phyloP scores from a whole-genome alignment of 1,140 invertebrate genomes.

The Manduca sexta region DNA sequence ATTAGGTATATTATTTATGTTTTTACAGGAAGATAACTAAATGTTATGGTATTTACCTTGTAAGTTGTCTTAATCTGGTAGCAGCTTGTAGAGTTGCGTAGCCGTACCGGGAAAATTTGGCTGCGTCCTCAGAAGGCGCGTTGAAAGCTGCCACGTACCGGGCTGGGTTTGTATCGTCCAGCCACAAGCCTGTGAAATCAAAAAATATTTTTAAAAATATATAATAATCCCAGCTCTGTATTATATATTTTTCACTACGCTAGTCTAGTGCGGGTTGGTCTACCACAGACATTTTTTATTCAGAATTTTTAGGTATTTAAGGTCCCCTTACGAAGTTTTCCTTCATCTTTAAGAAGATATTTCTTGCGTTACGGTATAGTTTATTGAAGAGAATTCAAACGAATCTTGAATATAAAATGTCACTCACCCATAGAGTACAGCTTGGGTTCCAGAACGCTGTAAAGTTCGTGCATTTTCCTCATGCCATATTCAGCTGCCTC shows the following conservation, averaged over 20 bases:
- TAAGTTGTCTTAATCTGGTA: conserved; percentile 58
- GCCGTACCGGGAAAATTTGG: conserved; percentile 77
- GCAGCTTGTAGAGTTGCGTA: conserved; percentile 80
- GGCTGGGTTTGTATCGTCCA: conserved; percentile 80
- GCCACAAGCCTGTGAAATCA: conserved; percentile 76
- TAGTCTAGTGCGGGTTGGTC: too few relatives aligned
- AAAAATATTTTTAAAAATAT: neutral
- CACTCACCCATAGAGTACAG: conserved; percentile 80
- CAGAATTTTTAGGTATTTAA: too few relatives aligned
- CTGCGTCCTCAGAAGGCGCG: conserved; percentile 77
- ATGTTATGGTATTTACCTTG: conserved; percentile 33
- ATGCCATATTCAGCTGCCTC: conserved; percentile 79
- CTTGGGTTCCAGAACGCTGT: conserved; percentile 78
- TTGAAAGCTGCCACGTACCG: conserved; percentile 84
- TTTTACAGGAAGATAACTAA: neutral
- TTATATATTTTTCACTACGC: too few relatives aligned
- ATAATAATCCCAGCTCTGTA: neutral
- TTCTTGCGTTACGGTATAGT: too few relatives aligned
- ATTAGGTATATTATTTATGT: neutral
- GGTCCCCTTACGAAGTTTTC: too few relatives aligned
- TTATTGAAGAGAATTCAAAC: too few relatives aligned
- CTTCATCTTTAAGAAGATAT: too few relatives aligned
- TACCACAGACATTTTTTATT: too few relatives aligned
- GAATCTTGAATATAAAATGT: too few relatives aligned
- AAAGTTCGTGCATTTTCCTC: conserved; percentile 78